Conservation (phyloP, 2,113 vertebrate species). For the Percina caprodes region DNA sequence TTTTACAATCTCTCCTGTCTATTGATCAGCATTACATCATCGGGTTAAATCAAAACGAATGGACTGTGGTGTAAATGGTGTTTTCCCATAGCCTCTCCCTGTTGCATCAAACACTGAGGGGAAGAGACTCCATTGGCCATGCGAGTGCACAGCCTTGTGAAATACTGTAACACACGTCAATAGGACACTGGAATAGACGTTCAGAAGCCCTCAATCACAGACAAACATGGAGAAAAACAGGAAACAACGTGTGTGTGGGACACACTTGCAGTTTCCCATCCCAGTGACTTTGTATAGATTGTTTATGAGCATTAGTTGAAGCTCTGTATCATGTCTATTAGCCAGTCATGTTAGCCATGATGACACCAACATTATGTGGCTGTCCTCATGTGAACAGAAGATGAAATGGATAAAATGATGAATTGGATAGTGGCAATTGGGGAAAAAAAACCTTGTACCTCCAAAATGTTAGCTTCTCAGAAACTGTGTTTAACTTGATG, state of each 20-base stretch:
- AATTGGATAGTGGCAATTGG: neutral
- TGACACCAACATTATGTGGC: conserved; percentile 14
- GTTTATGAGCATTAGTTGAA: conserved; percentile 13
- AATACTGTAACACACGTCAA: conserved; percentile 86
- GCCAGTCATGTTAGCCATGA: conserved; percentile 23
- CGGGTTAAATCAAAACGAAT: conserved; percentile 91
- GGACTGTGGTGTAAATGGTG: conserved; percentile 81
- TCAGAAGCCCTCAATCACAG: conserved; percentile 83
- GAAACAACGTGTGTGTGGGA: conserved; percentile 52
- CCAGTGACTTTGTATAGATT: conserved; percentile 27
- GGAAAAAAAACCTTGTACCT: conserved; percentile 38
- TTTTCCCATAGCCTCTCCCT: conserved; percentile 90
- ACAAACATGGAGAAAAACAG: conserved; percentile 52
- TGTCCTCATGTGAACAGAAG: neutral
- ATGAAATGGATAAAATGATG: conserved; percentile 3
- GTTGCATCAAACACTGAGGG: conserved; percentile 87
- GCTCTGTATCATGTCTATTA: conserved; percentile 16
- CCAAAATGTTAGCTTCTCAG: conserved; percentile 23
- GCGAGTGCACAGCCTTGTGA: conserved; percentile 85
- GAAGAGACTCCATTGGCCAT: conserved; percentile 86
- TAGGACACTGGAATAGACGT: conserved; percentile 89
- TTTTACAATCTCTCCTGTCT: conserved; percentile 93
- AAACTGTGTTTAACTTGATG: conserved; percentile 3
- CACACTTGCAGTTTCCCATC: conserved; percentile 49
- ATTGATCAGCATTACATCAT: conserved; percentile 91